Evolutionary conservation across 1,140 invertebrate species (phyloP).

Genomic region (Uloborus diversus): DNA sequence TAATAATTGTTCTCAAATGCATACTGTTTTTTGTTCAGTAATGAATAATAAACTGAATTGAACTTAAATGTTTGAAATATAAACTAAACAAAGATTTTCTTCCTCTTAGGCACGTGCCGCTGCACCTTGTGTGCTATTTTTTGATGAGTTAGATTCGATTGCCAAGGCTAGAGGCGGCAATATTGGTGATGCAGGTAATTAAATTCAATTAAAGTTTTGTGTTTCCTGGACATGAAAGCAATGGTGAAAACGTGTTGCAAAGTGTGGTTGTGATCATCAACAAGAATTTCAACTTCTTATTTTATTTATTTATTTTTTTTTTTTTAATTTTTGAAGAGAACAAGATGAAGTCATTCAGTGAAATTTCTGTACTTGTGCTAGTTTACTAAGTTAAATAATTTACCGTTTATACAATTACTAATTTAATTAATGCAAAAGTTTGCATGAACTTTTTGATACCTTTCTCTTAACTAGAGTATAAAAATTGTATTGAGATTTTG

Average conservation of each 20-base stretch:
- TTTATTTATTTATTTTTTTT: not conserved
- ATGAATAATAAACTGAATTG: too few species aligned
- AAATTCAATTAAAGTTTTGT: not conserved
- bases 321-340: not conserved
- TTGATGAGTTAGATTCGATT: constrained; percentile 99
- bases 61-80: too few species aligned
- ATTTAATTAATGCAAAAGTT: too few species aligned
- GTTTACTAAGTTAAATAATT: too few species aligned
- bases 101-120: constrained; percentile 88
- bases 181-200: constrained; percentile 86
- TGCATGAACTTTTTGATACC: too few species aligned
- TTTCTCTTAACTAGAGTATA: too few species aligned
- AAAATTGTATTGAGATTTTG: too few species aligned
- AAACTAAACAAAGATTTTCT: constrained; percentile 5
- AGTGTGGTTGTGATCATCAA: not conserved
- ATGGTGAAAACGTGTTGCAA: not conserved
- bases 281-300: not conserved
- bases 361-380: too few species aligned
- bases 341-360: not conserved
- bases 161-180: constrained; percentile 98
- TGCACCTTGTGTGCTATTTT: constrained; percentile 98
- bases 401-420: too few species aligned
- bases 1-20: too few species aligned
- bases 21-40: too few species aligned
- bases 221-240: not conserved